These are phyloP conservation scores for Drosophila peninsularis DNA, from an alignment of 2,888 invertebrate genomes.

Conservation along the genomic window DNA sequence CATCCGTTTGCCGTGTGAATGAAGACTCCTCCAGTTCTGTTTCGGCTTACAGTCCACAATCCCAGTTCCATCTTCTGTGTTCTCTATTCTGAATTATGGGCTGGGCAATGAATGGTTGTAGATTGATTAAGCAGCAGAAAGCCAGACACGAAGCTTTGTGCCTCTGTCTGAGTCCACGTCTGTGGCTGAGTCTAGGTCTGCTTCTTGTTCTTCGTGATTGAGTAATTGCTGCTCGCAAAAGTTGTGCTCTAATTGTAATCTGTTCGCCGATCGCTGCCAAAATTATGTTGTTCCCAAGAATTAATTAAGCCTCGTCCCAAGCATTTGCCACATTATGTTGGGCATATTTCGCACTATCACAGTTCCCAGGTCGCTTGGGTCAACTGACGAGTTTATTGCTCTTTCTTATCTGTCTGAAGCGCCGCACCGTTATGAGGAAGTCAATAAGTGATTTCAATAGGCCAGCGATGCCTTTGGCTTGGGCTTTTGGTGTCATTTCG, in stretches of 20 bases:
- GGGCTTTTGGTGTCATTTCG: conserved; percentile 55
- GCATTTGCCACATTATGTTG: conserved; percentile 32
- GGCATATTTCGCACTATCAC: conserved; percentile 28
- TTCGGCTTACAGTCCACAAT: conserved; percentile 16
- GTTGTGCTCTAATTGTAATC: conserved; percentile 71
- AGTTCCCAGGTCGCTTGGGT: conserved; percentile 32
- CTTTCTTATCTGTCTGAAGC: conserved; percentile 51
- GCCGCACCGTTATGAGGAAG: conserved; percentile 59
- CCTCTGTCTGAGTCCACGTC: conserved; percentile 1
- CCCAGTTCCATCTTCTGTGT: conserved; percentile 24
- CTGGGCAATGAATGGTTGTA: conserved; percentile 24
- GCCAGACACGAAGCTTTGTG: conserved; percentile 25
- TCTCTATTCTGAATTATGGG: conserved; percentile 21
- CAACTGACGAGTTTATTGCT: conserved; percentile 55
- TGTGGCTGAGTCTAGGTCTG: not conserved
- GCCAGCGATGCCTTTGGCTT: conserved; percentile 17
- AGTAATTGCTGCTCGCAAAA: conserved; percentile 60
- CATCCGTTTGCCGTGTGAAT: conserved; percentile 66
- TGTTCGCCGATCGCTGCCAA: conserved; percentile 54
- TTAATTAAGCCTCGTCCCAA: conserved; percentile 25
- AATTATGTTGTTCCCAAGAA: conserved; percentile 57
- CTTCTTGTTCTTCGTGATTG: conserved; percentile 35
- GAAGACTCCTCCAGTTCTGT: conserved; percentile 33
- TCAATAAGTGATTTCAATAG: conserved; percentile 40
- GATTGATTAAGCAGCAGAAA: conserved; percentile 56